Conservation (phyloP, 2,113 vertebrate genomes). For the mouse (Mus musculus) region GRCm39 chr6:95627501-95628000, state of each 20-base stretch:
- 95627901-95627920: background rate
- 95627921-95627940: background rate
- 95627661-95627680: background rate
- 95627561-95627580: background rate
- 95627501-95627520: conserved; percentile 47
- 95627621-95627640: background rate
- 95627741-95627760: background rate
- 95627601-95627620: too few species aligned
- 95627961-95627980: background rate
- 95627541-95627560: background rate
- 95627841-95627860: background rate
- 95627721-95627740: conserved; percentile 7
- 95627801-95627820: background rate
- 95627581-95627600: background rate
- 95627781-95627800: background rate
- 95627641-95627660: background rate
- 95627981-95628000: background rate
- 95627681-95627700: conserved; percentile 19
- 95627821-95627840: background rate
- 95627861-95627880: background rate
- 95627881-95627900: background rate
- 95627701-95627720: background rate
- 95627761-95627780: conserved; percentile 11
- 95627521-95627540: conserved; percentile 5
- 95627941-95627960: background rate